Evolutionary conservation across 2,888 invertebrate genomes (phyloP), one percentile per base, ranked within the genome.

Genomic region (Fragum sueziense): DNA sequence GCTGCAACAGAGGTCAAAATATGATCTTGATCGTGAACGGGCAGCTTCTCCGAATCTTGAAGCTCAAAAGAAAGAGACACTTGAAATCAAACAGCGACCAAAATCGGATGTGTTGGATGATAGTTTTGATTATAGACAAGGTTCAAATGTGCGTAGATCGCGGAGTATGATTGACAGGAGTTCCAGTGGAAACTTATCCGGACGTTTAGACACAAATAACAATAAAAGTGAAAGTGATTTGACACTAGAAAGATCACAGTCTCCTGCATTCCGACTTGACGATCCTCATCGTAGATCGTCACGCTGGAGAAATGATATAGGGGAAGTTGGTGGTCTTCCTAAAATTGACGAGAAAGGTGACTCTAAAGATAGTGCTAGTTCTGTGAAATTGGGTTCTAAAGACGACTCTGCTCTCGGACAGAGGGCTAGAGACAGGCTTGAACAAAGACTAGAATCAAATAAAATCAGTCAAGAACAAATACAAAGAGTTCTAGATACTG

Each of bases 11-110:
- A 75, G 83, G 22, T 86, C 74, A 71, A 73, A 74, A 17, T 87
- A 87, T 25, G 54, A 41, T n/a, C 80, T 81, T 34, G 90, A 87
- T 4, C 84, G 92, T n/a, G 92, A 92, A 84, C 78, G 92, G 22
- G 90, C 90, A 2, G 80, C 90, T 4, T 91, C 91, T 14, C 91
- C 91, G 27, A 84, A 82, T 61, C 72, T 88, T 22, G 85, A 85
- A 59, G 83, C 84, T 33, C 68, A 77, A 27, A 75, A 73, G 31
- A 86, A 81, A 57, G 79, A 79, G n/a, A 52, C 67, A 2, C 27
- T 69, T 59, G 77, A 70, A 52, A 68, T 31, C 27, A 84, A 85
- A 72, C 84, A 85, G 47, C 76, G 84, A 76, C 86, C 85, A 7
- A 79, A 65, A 62, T 85, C 86, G 11, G 85, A 72, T 34, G 83